Evolutionary conservation across 2,888 invertebrate species (phyloP), one percentile per base, ranked within the genome.

Genomic region (Amphiduros pacificus): DNA sequence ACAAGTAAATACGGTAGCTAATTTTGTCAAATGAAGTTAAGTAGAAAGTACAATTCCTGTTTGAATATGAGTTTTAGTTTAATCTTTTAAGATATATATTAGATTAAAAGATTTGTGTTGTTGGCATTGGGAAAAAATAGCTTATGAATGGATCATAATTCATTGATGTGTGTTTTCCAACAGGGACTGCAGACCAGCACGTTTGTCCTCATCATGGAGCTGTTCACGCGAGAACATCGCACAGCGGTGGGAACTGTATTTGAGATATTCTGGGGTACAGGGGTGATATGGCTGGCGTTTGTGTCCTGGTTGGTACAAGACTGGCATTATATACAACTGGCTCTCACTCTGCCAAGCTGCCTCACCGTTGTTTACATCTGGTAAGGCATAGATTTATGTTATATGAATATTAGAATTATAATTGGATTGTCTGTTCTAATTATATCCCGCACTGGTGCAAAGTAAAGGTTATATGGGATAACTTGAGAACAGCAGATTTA

Each of bases 261-360:
- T 72, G 84, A 85, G 69, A 76, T 84, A 41, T 83, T 83, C 64
- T 85, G 85, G 84, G 84, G 85, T 1, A 61, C 84, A 4, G 84
- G 84, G 22, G 77, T 85, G 32, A 75, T 83, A 44, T 68, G 84
- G 29, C 73, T 86, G 17, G 84, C 85, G 2, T 75, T 75, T 0
- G 71, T 84, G 29, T 83, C 84, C 31, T 86, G 84, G 66, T 73
- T 81, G 17, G 77, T 86, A 44, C 81, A 83, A 11, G 82, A 85
- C 71, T 87, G 86, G 86, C 78, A 85, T 44, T 78, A 84, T 57
- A 79, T 87, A 11, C 86, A 86, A 67, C 74, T 86, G 53, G 84
- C 84, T 1, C 75, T 86, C 51, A 81, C 84, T 20, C 77, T 85
- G 32, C 86, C 86, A 0, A 84, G 84, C 31, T 71, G 85, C 0